Percentiles rank a stretch among this genome's conserved stretches.
phyloP scores from a whole-genome alignment of 2,797 vertebrate species.

The Acestrorhynchus altus region DNA sequence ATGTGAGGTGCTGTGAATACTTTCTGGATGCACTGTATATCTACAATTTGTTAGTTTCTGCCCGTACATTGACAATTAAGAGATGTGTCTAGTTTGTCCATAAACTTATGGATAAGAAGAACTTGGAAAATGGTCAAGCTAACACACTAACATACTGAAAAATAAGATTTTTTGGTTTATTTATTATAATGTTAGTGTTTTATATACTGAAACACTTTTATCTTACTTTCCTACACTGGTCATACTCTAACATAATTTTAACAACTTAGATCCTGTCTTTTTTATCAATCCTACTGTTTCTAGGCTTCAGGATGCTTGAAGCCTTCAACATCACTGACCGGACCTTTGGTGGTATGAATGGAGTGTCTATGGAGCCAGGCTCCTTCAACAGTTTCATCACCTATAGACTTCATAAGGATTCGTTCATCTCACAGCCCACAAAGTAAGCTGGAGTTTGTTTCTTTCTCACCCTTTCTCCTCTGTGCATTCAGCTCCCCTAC shows the following conservation, averaged over 20 bases:
- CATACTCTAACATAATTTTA: background rate
- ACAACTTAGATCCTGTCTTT: background rate
- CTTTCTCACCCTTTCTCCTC: constrained; percentile 11
- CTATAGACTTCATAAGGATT: constrained; percentile 93
- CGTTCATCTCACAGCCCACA: constrained; percentile 91
- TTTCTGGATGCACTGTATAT: no score
- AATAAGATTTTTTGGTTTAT: no score
- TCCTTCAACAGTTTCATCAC: constrained; percentile 94
- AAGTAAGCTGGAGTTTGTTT: constrained; percentile 78
- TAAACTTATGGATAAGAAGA: no score
- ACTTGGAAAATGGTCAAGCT: no score
- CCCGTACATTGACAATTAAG: no score
- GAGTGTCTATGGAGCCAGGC: constrained; percentile 93
- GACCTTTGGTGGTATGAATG: constrained; percentile 89
- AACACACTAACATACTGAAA: no score
- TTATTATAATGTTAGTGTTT: no score
- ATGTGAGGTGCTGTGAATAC: no score
- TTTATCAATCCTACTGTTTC: background rate
- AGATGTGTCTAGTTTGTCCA: no score
- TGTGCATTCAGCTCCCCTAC: constrained; percentile 37
- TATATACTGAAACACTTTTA: no score
- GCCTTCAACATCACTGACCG: constrained; percentile 96
- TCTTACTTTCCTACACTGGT: no score
- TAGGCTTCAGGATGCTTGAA: constrained; percentile 98
- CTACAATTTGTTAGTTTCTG: no score